A percentile compares a stretch with the other conserved stretches of the same genome.
Evolutionary conservation across 2,113 vertebrate genomes (phyloP).

Genomic region (Boleophthalmus pectinirostris): DNA sequence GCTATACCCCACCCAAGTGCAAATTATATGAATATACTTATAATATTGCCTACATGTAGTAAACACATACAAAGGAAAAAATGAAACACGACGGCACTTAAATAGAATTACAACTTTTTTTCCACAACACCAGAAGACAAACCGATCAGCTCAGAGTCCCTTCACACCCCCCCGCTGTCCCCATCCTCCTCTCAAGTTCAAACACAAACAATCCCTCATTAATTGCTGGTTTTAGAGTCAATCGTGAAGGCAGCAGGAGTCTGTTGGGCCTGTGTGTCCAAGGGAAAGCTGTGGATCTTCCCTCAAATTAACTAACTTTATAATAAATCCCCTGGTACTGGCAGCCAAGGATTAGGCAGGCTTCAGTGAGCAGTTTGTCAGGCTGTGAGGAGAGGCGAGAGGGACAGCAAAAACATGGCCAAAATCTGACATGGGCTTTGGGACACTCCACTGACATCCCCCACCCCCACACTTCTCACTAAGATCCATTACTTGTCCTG

Average conservation of each 20-base stretch:
- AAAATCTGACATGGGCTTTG: conserved; percentile 66
- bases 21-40: too few species aligned
- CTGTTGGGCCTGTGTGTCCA: conserved; percentile 30
- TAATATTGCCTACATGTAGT: too few species aligned
- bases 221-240: conserved; percentile 40
- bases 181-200: not conserved
- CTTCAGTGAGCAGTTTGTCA: conserved; percentile 74
- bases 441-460: conserved; percentile 43
- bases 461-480: conserved; percentile 13
- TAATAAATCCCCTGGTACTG: conserved; percentile 69
- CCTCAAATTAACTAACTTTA: conserved; percentile 71
- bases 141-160: conserved; percentile 25
- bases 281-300: conserved; percentile 54
- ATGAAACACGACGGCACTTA: not conserved
- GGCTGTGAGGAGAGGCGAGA: conserved; percentile 59
- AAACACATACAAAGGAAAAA: too few species aligned
- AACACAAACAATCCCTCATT: conserved; percentile 45
- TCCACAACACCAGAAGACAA: conserved; percentile 47
- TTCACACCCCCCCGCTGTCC: conserved; percentile 2
- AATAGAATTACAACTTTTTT: not conserved
- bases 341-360: conserved; percentile 70
- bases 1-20: too few species aligned
- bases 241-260: conserved; percentile 40
- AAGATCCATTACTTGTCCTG: conserved; percentile 24
- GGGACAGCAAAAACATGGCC: conserved; percentile 44